Base-by-base conservation (phyloP, 2,797 vertebrate species). In the Oreortyx pictus region DNA sequence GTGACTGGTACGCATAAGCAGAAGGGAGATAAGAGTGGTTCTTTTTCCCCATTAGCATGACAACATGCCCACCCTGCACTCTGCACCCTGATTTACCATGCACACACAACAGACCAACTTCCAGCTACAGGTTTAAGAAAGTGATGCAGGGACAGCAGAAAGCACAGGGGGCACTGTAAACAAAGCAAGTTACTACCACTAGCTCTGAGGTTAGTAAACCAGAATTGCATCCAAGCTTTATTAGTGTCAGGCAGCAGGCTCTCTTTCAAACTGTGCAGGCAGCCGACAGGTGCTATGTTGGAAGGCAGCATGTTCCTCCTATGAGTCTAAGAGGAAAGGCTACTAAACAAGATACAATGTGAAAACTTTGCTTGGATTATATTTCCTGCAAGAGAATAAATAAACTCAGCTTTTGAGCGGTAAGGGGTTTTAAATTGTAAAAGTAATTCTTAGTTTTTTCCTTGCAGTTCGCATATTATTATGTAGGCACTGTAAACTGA, bases 231-330 rank as follows among this genome's bases (percentile, higher is more conserved):
- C 66, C 64, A 96, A 86, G 91, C 59, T 82, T 31, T 72, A 67
- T 97, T 96, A 96, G 93, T 89, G 86, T 74, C 87, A 93, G 90
- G 94, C 67, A 96, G 84, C 80, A 76, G 85, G 82, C 56, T 82
- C 62, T 87, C 57, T 95, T 47, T 95, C 50, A 83, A 37, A 90
- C 7, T 43, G 83, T 60, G 93, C 93, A 90, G 91, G 86, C 83
- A 96, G 89, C 82, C 94, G 95, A 95, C 91, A 94, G 91, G 89
- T 93, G 80, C 96, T 96, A 97, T 97, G 97, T 97, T 97, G 97
- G 97, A 97, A 97, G 97, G 97, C 97, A 97, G 96, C 84, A 86
- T 74, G 41, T 82, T 81, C 23, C 44, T 90, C 62, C 93, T 89
- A 70, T 12, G 46, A 83, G 23, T 47, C 83, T 85, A 59, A 64